Evolutionary conservation across 2,888 invertebrate species (phyloP), one percentile per base, ranked within the genome.

Genomic region (Germaria angustata): DNA sequence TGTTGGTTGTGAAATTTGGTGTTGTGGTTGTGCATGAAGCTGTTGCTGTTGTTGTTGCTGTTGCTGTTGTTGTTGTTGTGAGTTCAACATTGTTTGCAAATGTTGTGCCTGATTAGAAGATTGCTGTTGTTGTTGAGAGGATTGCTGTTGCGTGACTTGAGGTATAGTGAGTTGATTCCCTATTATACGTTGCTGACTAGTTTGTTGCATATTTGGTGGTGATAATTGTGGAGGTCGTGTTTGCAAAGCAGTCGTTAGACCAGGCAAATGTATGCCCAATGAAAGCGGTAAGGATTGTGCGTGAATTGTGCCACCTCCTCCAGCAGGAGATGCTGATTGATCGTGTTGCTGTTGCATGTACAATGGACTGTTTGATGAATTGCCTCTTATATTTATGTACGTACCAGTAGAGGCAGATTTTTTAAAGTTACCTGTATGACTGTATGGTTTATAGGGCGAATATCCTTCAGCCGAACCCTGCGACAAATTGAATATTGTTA

Each of bases 401-500:
- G 88, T 87, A 34, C 89, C 90, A 8, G 90, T 89, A 2, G 91
- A 90, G 1, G 90, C 87, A 1, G 90, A 90, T 78, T 91, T 91
- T 63, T 90, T 90, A 51, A 90, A 89, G 36, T 73, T 85, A 51
- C 73, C 81, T 53, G 80, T 55, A 72, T 69, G 84, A 20, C 88
- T 88, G 86, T 90, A 91, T 15, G 90, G 89, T 72, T 89, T 91
- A 69, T 89, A 90, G 36, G 89, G 86, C 65, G 85, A 75, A 51
- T 76, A 63, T 1, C 69, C 53, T 1, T 66, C 75, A 1, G 49
- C 46, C 13, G 75, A 20, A 6, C 75, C 46, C 39, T 71, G 71
- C 41, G 80, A 55, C 24, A 85, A 68, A 73, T 83, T 87, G 36
- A 89, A 86, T 80, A 89, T 84, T 0, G 90, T 86, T 51, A 90